These are phyloP conservation scores for Cyrtodaria siliqua DNA, from an alignment of 2,888 invertebrate genomes.

Conservation along the genomic window DNA sequence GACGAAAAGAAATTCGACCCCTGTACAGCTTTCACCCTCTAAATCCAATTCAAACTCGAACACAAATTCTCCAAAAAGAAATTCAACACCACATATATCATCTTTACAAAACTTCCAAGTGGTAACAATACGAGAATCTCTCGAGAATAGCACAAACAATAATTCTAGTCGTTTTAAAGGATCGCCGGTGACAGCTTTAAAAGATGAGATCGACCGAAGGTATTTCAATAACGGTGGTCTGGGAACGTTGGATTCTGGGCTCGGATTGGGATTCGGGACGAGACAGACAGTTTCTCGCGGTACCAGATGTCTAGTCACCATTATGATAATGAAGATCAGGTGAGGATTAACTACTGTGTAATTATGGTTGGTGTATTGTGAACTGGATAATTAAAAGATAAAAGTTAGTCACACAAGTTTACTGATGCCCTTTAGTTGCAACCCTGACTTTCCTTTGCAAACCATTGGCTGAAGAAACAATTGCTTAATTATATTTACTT, in stretches of 20 bases:
- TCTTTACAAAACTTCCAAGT: constrained; percentile 68
- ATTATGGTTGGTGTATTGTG: neutral
- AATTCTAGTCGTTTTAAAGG: constrained; percentile 77
- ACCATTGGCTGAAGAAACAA: no score
- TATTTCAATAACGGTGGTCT: constrained; percentile 69
- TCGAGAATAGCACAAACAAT: constrained; percentile 66
- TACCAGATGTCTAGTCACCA: constrained; percentile 37
- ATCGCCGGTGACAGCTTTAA: constrained; percentile 84
- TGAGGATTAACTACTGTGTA: constrained; percentile 12
- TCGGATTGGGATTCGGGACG: constrained; percentile 60
- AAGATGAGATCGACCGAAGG: constrained; percentile 83
- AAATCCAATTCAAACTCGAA: constrained; percentile 31
- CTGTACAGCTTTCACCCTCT: constrained; percentile 58
- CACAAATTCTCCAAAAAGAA: constrained; percentile 48
- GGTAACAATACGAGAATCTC: constrained; percentile 73
- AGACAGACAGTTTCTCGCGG: constrained; percentile 50
- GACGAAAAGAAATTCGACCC: constrained; percentile 70
- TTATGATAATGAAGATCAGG: constrained; percentile 65
- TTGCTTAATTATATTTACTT: no score
- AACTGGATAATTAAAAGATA: no score
- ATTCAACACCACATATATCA: constrained; percentile 54
- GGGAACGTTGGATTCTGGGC: constrained; percentile 60
- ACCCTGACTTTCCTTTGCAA: no score
- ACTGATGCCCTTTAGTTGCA: no score
- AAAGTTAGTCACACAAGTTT: no score